These are phyloP conservation scores for Coracias cyanogaster DNA, from an alignment of 2,797 vertebrate species.

Conservation along the genomic window DNA sequence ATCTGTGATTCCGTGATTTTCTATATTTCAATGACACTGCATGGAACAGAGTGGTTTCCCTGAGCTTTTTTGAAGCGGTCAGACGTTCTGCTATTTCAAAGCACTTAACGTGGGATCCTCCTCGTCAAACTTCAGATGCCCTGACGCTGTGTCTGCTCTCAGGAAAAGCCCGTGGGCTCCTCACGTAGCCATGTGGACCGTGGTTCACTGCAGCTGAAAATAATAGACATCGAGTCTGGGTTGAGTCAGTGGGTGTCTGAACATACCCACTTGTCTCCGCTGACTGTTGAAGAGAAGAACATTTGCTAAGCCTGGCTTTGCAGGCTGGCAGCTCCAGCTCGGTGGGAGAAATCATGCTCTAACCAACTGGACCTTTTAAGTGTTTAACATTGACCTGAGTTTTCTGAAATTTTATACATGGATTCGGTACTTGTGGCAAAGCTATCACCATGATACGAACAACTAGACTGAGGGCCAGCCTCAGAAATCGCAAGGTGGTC, in stretches of 20 bases:
- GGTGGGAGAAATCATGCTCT: not conserved
- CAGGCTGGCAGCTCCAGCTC: not conserved
- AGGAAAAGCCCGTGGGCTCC: not conserved
- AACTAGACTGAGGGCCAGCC: not conserved
- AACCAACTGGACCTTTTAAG: not conserved
- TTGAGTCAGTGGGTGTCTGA: not conserved
- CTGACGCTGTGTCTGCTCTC: not conserved
- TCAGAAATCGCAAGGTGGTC: not conserved
- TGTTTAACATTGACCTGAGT: not conserved
- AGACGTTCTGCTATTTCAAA: not conserved
- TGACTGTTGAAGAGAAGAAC: not conserved
- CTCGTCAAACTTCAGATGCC: not conserved
- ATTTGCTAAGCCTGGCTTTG: not conserved
- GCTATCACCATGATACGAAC: not conserved
- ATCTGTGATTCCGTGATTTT: too few relatives aligned
- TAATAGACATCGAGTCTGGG: accelerated
- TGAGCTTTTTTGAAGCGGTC: not conserved
- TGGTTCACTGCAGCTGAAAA: not conserved
- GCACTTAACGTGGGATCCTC: not conserved
- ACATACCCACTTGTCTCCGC: not conserved
- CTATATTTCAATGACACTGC: not conserved
- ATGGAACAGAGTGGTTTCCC: not conserved
- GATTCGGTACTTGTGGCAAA: not conserved
- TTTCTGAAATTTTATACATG: not conserved
- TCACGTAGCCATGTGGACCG: not conserved